Evolutionary conservation across 30 jellyfish, hydroid and myxozoan genomes (phyloP), one percentile per base, ranked within the genome.

Genomic region (Aurelia coerulea): DNA sequence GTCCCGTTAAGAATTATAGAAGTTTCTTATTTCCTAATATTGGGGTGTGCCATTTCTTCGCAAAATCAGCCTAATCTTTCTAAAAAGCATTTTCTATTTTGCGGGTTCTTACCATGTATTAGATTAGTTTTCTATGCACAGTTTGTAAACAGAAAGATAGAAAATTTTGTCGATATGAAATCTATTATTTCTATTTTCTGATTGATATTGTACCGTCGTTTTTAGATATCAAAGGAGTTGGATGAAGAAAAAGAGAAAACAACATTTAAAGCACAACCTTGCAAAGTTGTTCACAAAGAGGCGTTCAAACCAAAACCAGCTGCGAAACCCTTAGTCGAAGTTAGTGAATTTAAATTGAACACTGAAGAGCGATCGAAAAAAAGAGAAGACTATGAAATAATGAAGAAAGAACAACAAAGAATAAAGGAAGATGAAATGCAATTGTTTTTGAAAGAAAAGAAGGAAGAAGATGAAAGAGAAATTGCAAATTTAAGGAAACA

Each of bases 321-420:
- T 5, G 68, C 68, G 42, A 88, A 68, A 18, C 97, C 97, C 0
- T 89, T 92, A 15, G 88, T 92, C 3, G 89, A 84, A 17, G 71
- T 87, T 35, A 88, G 81, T 62, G 86, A 73, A 53, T 84, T 94
- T 75, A 84, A 65, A 65, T 68, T 94, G 35, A 94, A 89, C 86
- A 80, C 99, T 4, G 97, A 88, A 59, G 89, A 77, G 39, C 96
- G 99, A 13, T 92, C 99, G 53, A 84, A 69, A 71, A 90, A 94
- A 66, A 95, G 99, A 12, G 95, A 82, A 14, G 84, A 80, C 19
- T 94, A 41, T 88, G 97, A 94, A 19, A 97, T 77, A 65, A 68
- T 83, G 90, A 84, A 68, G 63, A 80, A 73, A 51, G 96, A 88
- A 79, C 89, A 76, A 33, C 94, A 89, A 60, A 79, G 92, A 23